Percentiles rank a stretch among this genome's conserved stretches.
phyloP scores from a whole-genome alignment of 1,140 invertebrate species.

The Scaptomyza montana region DNA sequence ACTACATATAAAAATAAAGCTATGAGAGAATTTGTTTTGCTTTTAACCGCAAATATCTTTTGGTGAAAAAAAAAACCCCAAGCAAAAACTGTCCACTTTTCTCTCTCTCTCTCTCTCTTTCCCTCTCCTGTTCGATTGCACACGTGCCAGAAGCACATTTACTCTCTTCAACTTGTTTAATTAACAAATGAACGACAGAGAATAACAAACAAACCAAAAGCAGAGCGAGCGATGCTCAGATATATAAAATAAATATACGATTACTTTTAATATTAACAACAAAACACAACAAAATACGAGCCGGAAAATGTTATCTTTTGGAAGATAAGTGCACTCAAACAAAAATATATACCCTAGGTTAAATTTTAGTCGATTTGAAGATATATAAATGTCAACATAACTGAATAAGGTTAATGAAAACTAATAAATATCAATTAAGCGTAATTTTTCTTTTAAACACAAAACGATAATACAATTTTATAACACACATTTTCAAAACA shows the following conservation, averaged over 20 bases:
- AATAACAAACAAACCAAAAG: conserved; percentile 21
- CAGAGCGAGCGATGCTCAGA: conserved; percentile 19
- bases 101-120: conserved; percentile 38
- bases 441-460: too few relatives aligned
- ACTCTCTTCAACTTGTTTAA: conserved; percentile 38
- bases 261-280: conserved; percentile 7
- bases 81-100: conserved; percentile 29
- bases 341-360: too few relatives aligned
- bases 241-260: conserved; percentile 31
- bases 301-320: too few relatives aligned
- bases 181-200: conserved; percentile 23
- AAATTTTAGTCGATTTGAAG: too few relatives aligned
- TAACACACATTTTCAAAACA: too few relatives aligned
- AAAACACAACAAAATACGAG: not conserved
- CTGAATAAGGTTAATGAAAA: too few relatives aligned
- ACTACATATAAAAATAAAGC: not conserved
- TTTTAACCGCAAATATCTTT: conserved; percentile 69
- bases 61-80: conserved; percentile 76
- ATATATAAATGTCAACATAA: too few relatives aligned
- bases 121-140: not conserved
- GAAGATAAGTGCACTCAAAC: too few relatives aligned
- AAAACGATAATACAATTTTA: too few relatives aligned
- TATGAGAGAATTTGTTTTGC: conserved; percentile 9
- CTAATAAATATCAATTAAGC: too few relatives aligned
- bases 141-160: conserved; percentile 12